Percentiles rank a stretch among this genome's conserved stretches.
These are phyloP conservation scores for Drosophila baimaii DNA, from an alignment of 1,140 invertebrate species.

Conservation along the genomic window DNA sequence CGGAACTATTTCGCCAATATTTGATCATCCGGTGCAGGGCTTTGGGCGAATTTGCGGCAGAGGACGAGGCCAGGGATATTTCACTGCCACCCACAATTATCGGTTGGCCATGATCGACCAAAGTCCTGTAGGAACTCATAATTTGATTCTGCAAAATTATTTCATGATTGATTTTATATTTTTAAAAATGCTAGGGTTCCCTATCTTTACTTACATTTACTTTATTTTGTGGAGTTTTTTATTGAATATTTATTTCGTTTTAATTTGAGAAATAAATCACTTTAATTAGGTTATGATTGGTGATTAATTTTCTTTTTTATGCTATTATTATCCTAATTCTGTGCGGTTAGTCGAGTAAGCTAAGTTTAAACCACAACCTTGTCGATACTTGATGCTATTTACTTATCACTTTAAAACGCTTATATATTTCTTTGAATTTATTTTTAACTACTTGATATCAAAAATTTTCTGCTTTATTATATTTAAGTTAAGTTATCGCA, in stretches of 20 bases:
- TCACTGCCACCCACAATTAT: conserved; percentile 22
- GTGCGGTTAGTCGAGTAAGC: not conserved
- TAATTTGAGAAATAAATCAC: not conserved
- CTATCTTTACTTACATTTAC: not conserved
- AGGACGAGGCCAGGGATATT: conserved; percentile 6
- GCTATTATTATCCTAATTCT: not conserved
- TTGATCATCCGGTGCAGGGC: conserved; percentile 72
- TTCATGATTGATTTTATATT: too few species aligned
- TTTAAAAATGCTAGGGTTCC: too few species aligned
- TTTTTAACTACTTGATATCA: too few species aligned
- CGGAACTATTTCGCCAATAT: conserved; percentile 77
- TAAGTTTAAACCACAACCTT: not conserved
- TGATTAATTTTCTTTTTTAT: not conserved
- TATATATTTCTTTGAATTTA: not conserved
- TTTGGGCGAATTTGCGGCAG: conserved; percentile 51
- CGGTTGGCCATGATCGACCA: conserved; percentile 53
- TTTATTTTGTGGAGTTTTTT: not conserved
- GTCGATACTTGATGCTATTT: not conserved
- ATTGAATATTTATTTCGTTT: not conserved
- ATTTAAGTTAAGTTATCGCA: not conserved
- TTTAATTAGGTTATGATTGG: not conserved
- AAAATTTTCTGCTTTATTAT: not conserved
- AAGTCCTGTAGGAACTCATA: conserved; percentile 68
- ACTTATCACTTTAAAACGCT: not conserved
- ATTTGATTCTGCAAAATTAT: conserved; percentile 2